Conservation (phyloP, 2,797 vertebrate species). For the Clarias fuscus region DNA sequence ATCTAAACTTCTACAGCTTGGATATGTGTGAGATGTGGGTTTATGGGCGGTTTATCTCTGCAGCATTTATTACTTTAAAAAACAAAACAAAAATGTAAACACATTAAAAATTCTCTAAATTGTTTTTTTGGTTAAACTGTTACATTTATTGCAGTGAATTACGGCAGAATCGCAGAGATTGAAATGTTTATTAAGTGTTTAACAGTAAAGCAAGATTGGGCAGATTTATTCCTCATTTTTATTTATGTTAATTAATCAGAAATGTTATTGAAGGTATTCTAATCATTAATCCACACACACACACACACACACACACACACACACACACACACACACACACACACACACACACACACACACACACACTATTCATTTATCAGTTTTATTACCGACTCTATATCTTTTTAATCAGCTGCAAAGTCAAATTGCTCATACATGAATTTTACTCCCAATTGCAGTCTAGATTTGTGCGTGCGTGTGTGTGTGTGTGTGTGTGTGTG, state of each 20-base stretch:
- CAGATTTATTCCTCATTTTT: neutral
- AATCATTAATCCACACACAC: too few relatives aligned
- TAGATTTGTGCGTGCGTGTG: neutral
- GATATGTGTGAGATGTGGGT: neutral
- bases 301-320: too few relatives aligned
- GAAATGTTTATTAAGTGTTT: neutral
- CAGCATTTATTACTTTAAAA: neutral
- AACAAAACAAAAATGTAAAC: too few relatives aligned
- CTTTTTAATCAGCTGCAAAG: neutral
- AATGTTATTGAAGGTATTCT: neutral
- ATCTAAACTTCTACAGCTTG: neutral
- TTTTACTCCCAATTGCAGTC: too few relatives aligned
- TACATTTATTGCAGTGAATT: too few relatives aligned
- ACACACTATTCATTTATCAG: neutral
- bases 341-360: too few relatives aligned
- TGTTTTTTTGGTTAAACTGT: too few relatives aligned
- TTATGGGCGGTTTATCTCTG: neutral
- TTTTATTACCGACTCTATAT: constrained; percentile 1
- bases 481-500: too few relatives aligned
- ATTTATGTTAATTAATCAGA: neutral
- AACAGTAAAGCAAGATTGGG: neutral
- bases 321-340: too few relatives aligned
- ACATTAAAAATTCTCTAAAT: too few relatives aligned
- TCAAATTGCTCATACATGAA: neutral
- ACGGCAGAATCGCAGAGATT: too few relatives aligned